These are phyloP conservation scores for Peromyscus californicus DNA, from an alignment of 2,113 vertebrate species.

Conservation along the genomic window DNA sequence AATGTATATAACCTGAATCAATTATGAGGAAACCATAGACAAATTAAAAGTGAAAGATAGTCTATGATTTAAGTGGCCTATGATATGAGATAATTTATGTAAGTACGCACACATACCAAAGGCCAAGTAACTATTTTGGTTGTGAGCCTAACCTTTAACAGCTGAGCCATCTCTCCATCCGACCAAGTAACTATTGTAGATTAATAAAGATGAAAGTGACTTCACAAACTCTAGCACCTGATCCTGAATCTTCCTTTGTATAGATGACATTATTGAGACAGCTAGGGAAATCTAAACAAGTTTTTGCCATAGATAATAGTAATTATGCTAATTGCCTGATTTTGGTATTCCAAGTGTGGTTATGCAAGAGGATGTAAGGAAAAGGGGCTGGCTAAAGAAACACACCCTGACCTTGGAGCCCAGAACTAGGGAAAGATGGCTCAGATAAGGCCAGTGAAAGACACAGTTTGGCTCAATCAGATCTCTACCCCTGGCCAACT, in stretches of 20 bases:
- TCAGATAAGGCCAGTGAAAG: too few species aligned
- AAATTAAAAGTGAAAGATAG: conserved; percentile 16
- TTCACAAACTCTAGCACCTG: background rate
- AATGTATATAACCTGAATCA: conserved; percentile 27
- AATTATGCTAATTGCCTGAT: conserved; percentile 19
- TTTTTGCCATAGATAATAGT: background rate
- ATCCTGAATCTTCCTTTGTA: conserved; percentile 22
- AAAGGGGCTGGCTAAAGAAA: too few species aligned
- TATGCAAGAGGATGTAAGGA: background rate
- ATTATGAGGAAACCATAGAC: conserved; percentile 10
- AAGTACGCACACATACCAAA: background rate
- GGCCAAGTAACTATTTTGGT: background rate
- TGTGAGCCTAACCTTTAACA: background rate
- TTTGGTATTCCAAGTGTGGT: conserved; percentile 27
- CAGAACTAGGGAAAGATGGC: too few species aligned
- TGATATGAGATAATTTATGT: background rate
- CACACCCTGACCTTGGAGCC: too few species aligned
- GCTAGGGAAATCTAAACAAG: conserved; percentile 11
- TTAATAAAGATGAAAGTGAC: background rate
- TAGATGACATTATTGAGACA: background rate
- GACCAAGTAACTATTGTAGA: background rate
- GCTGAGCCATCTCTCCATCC: background rate
- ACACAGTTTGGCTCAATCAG: too few species aligned
- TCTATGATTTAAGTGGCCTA: background rate
- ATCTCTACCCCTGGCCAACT: too few species aligned